Evolutionary conservation across 2,113 vertebrate species (phyloP), one percentile per base, ranked within the genome.

Genomic region (Microtus pennsylvanicus): DNA sequence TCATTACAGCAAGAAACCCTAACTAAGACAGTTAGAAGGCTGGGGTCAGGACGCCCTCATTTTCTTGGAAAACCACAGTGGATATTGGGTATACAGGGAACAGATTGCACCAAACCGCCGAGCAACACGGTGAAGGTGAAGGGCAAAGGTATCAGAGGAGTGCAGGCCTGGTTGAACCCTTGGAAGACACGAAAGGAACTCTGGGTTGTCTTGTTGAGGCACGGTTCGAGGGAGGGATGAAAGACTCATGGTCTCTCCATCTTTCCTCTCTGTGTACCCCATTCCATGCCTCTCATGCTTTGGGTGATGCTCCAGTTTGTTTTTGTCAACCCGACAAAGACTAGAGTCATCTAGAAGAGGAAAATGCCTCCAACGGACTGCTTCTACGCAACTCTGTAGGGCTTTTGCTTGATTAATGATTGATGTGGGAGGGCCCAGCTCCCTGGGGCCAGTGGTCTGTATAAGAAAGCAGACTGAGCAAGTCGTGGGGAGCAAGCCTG

Each of bases 101-200:
- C 6, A 47, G 61, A 52, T 24, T 13, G 38, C 24, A 8, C n/a
- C 1, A 2, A 0, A 69, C 67, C 38, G 1, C 69, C 16, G n/a
- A 76, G 19, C 8, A 21, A 14, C 19, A 50, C 13, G 45, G 77
- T 17, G n/a, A 42, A 50, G 76, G 6, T 38, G 38, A 1, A 9
- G 24, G 72, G n/a, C 94, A 69, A 33, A 76, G 72, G 19, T 1
- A 0, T 72, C 1, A 38, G 45, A 33, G 65, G 87, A 50, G 9
- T 22, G 4, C 0, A 5, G 9, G 69, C 19, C 28, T 3, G 3
- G 9, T 0, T 11, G 5, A 0, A 47, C 9, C 58, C 17, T 3
- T 7, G 78, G 82, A 42, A 10, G 67, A 80, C 1, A 45, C 70
- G 12, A 16, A 17, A 42, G 86, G 4, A 13, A 30, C 12, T 30